These are phyloP conservation scores for Tromatobia lineatoria DNA, from an alignment of 2,888 invertebrate species.

Conservation along the genomic window DNA sequence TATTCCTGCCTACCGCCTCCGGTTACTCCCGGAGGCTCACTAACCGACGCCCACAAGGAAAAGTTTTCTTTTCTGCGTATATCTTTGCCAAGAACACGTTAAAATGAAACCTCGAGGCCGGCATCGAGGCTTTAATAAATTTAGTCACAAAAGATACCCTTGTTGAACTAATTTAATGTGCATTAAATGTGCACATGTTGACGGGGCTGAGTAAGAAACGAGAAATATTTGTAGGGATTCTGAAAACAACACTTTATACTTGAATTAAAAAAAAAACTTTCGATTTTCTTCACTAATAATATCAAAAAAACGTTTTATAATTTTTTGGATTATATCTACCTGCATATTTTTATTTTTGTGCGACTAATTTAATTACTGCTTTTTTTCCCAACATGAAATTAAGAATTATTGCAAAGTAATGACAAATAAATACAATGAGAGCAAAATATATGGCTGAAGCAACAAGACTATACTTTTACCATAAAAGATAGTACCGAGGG, in stretches of 20 bases:
- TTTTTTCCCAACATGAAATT: background rate
- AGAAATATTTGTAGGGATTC: background rate
- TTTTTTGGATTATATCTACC: background rate
- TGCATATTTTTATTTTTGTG: background rate
- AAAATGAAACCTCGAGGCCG: constrained; percentile 23
- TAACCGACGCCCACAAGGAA: background rate
- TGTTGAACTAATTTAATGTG: background rate
- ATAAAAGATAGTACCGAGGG: too few relatives aligned
- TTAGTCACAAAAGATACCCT: background rate
- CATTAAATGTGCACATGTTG: background rate
- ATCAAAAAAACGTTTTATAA: background rate
- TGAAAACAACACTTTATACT: background rate
- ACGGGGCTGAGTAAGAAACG: background rate
- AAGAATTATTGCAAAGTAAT: background rate
- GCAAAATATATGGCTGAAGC: too few relatives aligned
- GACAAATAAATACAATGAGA: too few relatives aligned
- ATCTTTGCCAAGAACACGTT: constrained; percentile 3
- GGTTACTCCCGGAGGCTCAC: constrained; percentile 37
- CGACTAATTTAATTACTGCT: background rate
- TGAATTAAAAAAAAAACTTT: background rate
- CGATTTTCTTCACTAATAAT: background rate
- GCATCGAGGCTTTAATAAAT: constrained; percentile 29
- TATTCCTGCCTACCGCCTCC: constrained; percentile 72
- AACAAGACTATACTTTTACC: too few relatives aligned
- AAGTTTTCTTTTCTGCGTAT: constrained; percentile 17